These are phyloP conservation scores for Ceratosolen solmsi DNA, from an alignment of 1,140 invertebrate genomes.

Conservation along the genomic window DNA sequence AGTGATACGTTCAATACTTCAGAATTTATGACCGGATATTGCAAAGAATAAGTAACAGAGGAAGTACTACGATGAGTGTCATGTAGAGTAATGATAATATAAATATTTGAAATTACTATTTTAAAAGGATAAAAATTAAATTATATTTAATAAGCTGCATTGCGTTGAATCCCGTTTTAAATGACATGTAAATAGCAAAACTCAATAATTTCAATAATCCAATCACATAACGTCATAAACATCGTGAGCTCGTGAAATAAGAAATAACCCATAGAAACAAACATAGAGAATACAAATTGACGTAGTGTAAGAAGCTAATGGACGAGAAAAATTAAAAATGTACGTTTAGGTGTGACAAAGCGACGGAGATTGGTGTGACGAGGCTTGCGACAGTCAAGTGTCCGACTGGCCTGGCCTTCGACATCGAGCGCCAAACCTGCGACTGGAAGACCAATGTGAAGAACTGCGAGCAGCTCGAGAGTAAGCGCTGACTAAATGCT, in stretches of 20 bases:
- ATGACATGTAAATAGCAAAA: no score
- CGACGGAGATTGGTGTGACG: slow-evolving; percentile 87
- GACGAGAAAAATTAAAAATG: slow-evolving; percentile 31
- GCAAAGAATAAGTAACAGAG: background rate
- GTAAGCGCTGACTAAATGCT: slow-evolving; percentile 78
- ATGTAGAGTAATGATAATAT: no score
- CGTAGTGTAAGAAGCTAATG: background rate
- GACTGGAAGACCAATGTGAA: slow-evolving; percentile 97
- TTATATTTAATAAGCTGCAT: no score
- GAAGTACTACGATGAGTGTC: background rate
- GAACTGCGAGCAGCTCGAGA: slow-evolving; percentile 93
- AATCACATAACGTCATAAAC: no score
- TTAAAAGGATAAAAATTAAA: no score
- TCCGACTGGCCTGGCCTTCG: slow-evolving; percentile 92
- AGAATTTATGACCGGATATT: background rate
- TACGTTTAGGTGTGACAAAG: slow-evolving; percentile 87
- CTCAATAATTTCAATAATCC: no score
- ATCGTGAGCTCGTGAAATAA: no score
- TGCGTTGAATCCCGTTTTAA: no score
- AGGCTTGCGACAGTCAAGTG: slow-evolving; percentile 90
- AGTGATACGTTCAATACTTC: background rate
- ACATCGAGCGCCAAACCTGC: slow-evolving; percentile 94
- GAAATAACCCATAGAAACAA: background rate
- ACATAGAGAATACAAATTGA: background rate
- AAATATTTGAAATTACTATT: no score